Evolutionary conservation across 2,113 vertebrate species (phyloP), one percentile per base, ranked within the genome.

Genomic region (Strigops habroptila): DNA sequence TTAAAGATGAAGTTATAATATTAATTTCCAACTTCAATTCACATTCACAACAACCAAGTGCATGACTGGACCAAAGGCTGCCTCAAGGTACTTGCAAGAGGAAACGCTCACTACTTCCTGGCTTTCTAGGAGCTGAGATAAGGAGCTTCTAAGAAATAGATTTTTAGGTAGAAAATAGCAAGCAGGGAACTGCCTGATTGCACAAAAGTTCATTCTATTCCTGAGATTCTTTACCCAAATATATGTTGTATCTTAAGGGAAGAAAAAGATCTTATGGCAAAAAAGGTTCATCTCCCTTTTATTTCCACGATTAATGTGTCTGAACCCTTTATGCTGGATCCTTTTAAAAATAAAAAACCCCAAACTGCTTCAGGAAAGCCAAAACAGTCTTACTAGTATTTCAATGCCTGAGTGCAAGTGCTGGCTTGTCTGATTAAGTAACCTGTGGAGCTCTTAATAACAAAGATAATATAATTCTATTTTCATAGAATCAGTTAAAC

Each of bases 381-480:
- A 59, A 79, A 94, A 76, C 2, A 83, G 30, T 59, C 77, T 82
- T 74, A 70, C 48, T 70, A n/a, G 48, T 67, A 88, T 64, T 94
- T 88, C 85, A 95, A 44, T 79, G 83, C 24, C 73, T 41, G 28
- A 88, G 33, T 63, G 52, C 94, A 95, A 96, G 96, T 74, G 87
- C 83, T 92, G 90, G 82, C 92, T 94, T 97, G 96, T 68, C 86
- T 84, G 79, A 86, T 83, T 93, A 95, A 79, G 75, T 70, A 87
- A 96, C 78, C 68, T 39, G 70, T n/a, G 48, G 90, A 79, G 82
- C 57, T 96, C 70, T 87, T 92, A 93, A 78, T 63, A 96, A 76
- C 65, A 96, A 89, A 91, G 85, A 75, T 62, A 83, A 91, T 24
- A 51, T 25, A 91, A 81, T 52, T 75, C 39, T 1, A 1, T 77